These are phyloP conservation scores for Polyploca ridens DNA, from an alignment of 2,888 invertebrate species.

Conservation along the genomic window DNA sequence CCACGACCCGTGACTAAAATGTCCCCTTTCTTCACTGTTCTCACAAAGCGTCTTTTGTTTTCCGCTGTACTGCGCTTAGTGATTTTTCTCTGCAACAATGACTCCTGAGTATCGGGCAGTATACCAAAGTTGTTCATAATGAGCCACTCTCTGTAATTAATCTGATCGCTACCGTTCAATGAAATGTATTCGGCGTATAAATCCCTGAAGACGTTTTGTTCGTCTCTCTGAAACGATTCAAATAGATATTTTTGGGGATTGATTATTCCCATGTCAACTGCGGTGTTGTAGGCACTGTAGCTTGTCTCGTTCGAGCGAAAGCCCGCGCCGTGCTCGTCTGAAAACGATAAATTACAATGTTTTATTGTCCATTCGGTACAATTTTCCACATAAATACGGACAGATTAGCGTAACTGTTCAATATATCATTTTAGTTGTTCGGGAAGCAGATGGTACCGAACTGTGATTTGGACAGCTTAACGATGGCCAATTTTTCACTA, in stretches of 20 bases:
- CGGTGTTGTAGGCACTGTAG: slow-evolving; percentile 45
- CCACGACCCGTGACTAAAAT: background rate
- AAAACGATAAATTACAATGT: slow-evolving; percentile 43
- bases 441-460: slow-evolving; percentile 24
- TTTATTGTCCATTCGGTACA: slow-evolving; percentile 33
- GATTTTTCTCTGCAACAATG: slow-evolving; percentile 58
- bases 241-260: slow-evolving; percentile 64
- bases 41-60: slow-evolving; percentile 57
- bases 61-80: slow-evolving; percentile 53
- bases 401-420: slow-evolving; percentile 28
- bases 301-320: slow-evolving; percentile 42
- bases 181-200: slow-evolving; percentile 49
- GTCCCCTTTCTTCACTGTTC: slow-evolving; percentile 41
- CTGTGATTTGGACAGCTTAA: slow-evolving; percentile 4
- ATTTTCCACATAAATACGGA: slow-evolving; percentile 35
- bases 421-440: slow-evolving; percentile 35
- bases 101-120: slow-evolving; percentile 55
- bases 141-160: slow-evolving; percentile 66
- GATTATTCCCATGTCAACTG: slow-evolving; percentile 64
- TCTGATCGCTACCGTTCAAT: slow-evolving; percentile 45
- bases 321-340: slow-evolving; percentile 36
- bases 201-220: slow-evolving; percentile 58
- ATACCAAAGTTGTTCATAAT: slow-evolving; percentile 66
- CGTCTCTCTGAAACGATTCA: slow-evolving; percentile 55
- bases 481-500: slow-evolving; percentile 5